These are phyloP conservation scores for Martes flavigula DNA, from an alignment of 2,797 vertebrate genomes.

Conservation along the genomic window DNA sequence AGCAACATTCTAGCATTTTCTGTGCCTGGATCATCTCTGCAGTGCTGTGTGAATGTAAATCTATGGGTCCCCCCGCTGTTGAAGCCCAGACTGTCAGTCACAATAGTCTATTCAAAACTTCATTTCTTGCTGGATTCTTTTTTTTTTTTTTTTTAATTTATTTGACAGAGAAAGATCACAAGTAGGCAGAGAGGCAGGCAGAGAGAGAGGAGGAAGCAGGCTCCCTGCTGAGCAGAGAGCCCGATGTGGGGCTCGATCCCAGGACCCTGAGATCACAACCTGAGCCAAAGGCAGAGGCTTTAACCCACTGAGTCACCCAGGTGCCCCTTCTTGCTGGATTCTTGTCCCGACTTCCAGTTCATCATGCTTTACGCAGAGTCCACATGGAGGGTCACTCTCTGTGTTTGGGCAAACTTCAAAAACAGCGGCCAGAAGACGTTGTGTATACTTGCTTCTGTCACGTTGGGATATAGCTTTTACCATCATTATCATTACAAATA, in stretches of 20 bases:
- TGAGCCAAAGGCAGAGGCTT: too few species aligned
- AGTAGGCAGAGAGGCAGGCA: too few species aligned
- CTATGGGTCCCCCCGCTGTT: constrained; percentile 83
- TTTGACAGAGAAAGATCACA: too few species aligned
- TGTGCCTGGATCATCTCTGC: constrained; percentile 86
- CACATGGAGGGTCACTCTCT: neutral
- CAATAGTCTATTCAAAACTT: constrained; percentile 88
- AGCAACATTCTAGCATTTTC: constrained; percentile 90
- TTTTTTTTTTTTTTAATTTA: too few species aligned
- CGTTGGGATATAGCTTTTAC: neutral
- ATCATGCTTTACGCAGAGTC: constrained; percentile 78
- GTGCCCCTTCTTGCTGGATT: constrained; percentile 86
- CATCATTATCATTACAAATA: neutral
- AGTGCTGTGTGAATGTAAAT: constrained; percentile 83
- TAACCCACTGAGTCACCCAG: too few species aligned
- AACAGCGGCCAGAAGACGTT: neutral
- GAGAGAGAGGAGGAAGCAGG: too few species aligned
- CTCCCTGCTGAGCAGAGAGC: too few species aligned
- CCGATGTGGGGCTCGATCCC: too few species aligned
- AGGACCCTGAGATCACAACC: too few species aligned
- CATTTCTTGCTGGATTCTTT: constrained; percentile 86
- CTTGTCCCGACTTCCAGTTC: constrained; percentile 88
- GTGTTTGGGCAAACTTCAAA: neutral
- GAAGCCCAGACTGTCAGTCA: constrained; percentile 88
- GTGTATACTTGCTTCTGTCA: neutral